phyloP scores from a whole-genome alignment of 2,797 vertebrate species.

The Oryzias sinensis region DNA sequence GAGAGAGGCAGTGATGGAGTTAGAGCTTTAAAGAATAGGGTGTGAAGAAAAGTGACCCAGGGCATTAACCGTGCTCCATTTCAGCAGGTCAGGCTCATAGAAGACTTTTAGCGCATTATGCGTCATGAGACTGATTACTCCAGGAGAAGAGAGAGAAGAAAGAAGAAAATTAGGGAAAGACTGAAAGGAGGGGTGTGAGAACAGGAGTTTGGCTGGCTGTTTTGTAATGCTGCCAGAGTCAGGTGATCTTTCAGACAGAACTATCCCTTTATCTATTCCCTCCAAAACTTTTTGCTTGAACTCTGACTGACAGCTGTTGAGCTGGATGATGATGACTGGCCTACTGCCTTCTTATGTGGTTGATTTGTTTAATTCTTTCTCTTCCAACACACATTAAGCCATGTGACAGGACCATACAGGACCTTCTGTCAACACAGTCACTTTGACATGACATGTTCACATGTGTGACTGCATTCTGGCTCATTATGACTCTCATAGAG shows the following conservation, averaged over 20 bases:
- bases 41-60: constrained; percentile 69
- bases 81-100: constrained; percentile 71
- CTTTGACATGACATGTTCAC: constrained; percentile 16
- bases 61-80: constrained; percentile 74
- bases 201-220: constrained; percentile 52
- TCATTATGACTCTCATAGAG: constrained; percentile 19
- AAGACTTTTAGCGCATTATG: constrained; percentile 74
- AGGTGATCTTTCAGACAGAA: constrained; percentile 66
- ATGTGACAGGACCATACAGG: constrained; percentile 19
- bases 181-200: constrained; percentile 45
- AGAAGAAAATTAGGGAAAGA: constrained; percentile 49
- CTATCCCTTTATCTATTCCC: constrained; percentile 24
- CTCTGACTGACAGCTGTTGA: constrained; percentile 33
- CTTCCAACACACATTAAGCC: constrained; percentile 6
- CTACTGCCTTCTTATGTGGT: constrained; percentile 29
- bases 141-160: constrained; percentile 58
- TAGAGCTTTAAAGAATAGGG: constrained; percentile 48
- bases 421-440: constrained; percentile 15
- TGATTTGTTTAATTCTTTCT: constrained; percentile 33
- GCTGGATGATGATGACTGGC: constrained; percentile 35
- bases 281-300: background rate
- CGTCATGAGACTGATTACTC: constrained; percentile 80
- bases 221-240: constrained; percentile 73
- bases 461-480: constrained; percentile 18
- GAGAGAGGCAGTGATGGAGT: constrained; percentile 22